A percentile compares a stretch with the other conserved stretches of the same genome.
Evolutionary conservation across 2,888 invertebrate species (phyloP).

Genomic region (Nymphalis c-album): DNA sequence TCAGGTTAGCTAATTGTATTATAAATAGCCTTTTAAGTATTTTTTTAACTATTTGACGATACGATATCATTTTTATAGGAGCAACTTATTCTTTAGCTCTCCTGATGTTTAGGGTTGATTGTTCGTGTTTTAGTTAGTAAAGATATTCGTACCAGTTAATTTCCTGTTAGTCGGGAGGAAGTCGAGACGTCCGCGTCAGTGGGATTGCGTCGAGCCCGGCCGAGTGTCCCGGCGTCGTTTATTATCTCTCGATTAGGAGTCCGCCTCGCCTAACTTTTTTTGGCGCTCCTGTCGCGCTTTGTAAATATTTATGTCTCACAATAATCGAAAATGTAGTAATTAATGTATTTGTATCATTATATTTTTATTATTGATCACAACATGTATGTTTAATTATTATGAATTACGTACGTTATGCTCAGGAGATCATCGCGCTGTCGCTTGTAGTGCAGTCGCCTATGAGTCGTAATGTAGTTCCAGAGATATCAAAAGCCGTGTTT

Average conservation of each 20-base stretch:
- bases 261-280: slow-evolving; percentile 69
- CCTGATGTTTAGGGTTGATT: slow-evolving; percentile 61
- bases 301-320: slow-evolving; percentile 82
- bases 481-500: slow-evolving; percentile 44
- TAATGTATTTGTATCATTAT: slow-evolving; percentile 81
- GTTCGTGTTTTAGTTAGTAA: slow-evolving; percentile 76
- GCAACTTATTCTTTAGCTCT: slow-evolving; percentile 71
- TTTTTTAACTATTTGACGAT: slow-evolving; percentile 71
- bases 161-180: slow-evolving; percentile 30
- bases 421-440: slow-evolving; percentile 41
- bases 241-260: slow-evolving; percentile 61
- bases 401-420: slow-evolving; percentile 63
- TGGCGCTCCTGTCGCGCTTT: slow-evolving; percentile 76
- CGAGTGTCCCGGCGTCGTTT: slow-evolving; percentile 35
- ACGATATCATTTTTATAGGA: slow-evolving; percentile 64
- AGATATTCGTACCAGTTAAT: slow-evolving; percentile 60
- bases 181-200: slow-evolving; percentile 32
- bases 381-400: slow-evolving; percentile 70
- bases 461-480: slow-evolving; percentile 11
- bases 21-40: slow-evolving; percentile 49
- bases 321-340: slow-evolving; percentile 79
- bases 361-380: slow-evolving; percentile 81
- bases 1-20: slow-evolving; percentile 68
- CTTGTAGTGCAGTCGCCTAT: slow-evolving; percentile 44
- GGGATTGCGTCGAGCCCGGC: slow-evolving; percentile 22